Conservation (phyloP, 2,888 invertebrate genomes). For the Lasius platythorax region DNA sequence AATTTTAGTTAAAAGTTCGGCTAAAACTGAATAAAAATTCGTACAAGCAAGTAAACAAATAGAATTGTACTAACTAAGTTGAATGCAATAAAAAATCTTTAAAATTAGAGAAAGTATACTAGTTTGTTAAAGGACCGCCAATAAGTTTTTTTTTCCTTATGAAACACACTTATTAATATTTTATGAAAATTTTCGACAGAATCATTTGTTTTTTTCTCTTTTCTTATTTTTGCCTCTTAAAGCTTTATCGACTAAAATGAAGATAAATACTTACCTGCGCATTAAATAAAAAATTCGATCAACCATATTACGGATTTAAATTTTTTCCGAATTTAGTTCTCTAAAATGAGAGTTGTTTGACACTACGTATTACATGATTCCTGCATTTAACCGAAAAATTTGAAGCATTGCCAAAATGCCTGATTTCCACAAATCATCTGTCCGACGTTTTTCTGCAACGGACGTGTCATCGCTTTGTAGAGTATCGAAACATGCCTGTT, state of each 20-base stretch:
- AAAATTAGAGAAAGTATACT: neutral
- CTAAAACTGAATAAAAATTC: slow-evolving; percentile 28
- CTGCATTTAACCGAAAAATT: slow-evolving; percentile 33
- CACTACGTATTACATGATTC: neutral
- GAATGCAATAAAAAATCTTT: neutral
- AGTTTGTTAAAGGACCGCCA: neutral
- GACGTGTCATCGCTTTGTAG: slow-evolving; percentile 31
- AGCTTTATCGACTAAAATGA: slow-evolving; percentile 48
- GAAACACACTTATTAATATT: slow-evolving; percentile 30
- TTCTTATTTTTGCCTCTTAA: neutral
- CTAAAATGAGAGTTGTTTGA: neutral
- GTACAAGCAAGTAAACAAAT: slow-evolving; percentile 9
- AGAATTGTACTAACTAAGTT: slow-evolving; percentile 25
- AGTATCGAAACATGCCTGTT: slow-evolving; percentile 47
- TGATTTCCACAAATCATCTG: slow-evolving; percentile 44
- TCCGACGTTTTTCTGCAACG: slow-evolving; percentile 41
- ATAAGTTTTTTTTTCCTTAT: slow-evolving; percentile 2
- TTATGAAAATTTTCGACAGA: slow-evolving; percentile 57
- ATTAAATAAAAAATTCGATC: slow-evolving; percentile 63
- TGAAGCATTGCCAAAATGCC: slow-evolving; percentile 12
- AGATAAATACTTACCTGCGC: slow-evolving; percentile 45
- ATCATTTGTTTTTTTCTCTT: neutral
- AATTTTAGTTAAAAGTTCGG: slow-evolving; percentile 11
- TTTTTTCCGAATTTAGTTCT: slow-evolving; percentile 3
- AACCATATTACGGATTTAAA: slow-evolving; percentile 57